phyloP scores from a whole-genome alignment of 92 coral and sea anemone genomes.

The Umimayanthus kanabou region DNA sequence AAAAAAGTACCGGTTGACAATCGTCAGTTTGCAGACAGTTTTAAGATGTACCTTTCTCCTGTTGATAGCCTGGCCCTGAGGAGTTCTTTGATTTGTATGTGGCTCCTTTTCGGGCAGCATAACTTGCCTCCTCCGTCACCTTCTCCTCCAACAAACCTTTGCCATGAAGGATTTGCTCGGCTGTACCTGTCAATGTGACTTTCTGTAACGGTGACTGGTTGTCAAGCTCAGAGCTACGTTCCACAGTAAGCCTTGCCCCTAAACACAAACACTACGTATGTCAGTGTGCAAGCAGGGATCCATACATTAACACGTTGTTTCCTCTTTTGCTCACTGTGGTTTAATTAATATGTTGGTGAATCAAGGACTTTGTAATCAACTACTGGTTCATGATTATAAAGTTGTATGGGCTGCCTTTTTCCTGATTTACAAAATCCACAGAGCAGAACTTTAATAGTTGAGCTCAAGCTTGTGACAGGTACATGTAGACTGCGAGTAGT shows the following conservation, averaged over 20 bases:
- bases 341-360: not conserved
- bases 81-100: constrained; percentile 7
- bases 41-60: not conserved
- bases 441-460: too few species aligned
- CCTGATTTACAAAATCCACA: too few species aligned
- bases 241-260: constrained; percentile 87
- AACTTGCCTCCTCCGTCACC: constrained; percentile 78
- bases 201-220: constrained; percentile 49
- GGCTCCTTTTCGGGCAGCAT: constrained; percentile 57
- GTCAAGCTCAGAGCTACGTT: constrained; percentile 52
- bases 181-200: constrained; percentile 80
- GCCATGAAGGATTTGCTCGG: constrained; percentile 81
- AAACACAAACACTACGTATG: not conserved
- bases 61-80: not conserved
- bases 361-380: too few species aligned
- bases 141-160: constrained; percentile 89
- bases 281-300: not conserved
- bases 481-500: too few species aligned
- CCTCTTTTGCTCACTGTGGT: not conserved
- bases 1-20: too few species aligned
- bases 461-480: too few species aligned
- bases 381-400: too few species aligned
- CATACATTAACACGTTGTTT: too few species aligned
- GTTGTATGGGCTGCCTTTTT: too few species aligned
- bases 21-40: too few species aligned